Evolutionary conservation across 2,888 invertebrate genomes (phyloP).

Genomic region (Leptinotarsa rubiginosa): DNA sequence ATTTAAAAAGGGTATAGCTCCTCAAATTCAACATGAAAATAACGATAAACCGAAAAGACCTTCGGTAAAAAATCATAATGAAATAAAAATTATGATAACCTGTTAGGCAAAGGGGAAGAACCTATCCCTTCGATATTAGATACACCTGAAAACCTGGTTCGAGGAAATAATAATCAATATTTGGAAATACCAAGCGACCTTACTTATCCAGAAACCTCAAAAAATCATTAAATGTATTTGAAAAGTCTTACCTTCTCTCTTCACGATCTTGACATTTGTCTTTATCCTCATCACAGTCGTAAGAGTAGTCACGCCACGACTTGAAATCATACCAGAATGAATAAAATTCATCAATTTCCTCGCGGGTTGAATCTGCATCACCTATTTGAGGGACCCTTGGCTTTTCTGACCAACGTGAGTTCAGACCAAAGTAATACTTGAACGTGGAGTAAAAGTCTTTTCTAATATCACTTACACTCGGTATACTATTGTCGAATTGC

Average conservation of each 20-base stretch:
- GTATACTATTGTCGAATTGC: constrained; percentile 89
- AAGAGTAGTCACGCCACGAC: constrained; percentile 99
- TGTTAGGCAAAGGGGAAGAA: too few species aligned
- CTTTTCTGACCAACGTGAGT: constrained; percentile 92
- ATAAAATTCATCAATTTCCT: constrained; percentile 93
- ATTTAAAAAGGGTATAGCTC: too few species aligned
- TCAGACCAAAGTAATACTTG: constrained; percentile 78
- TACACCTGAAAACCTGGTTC: too few species aligned
- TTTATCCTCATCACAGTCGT: constrained; percentile 98
- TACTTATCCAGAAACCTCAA: not conserved
- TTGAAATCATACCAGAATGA: constrained; percentile 99
- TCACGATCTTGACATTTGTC: constrained; percentile 97
- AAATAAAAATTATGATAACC: too few species aligned
- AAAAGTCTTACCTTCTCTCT: constrained; percentile 75
- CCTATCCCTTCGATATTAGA: too few species aligned
- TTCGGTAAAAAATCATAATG: too few species aligned
- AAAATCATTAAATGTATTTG: not conserved
- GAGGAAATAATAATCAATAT: too few species aligned
- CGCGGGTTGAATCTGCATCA: constrained; percentile 79
- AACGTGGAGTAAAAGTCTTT: constrained; percentile 82
- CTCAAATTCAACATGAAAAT: too few species aligned
- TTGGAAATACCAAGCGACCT: not conserved
- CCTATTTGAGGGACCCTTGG: constrained; percentile 86
- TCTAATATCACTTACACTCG: constrained; percentile 80
- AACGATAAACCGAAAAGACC: too few species aligned